Evolutionary conservation across 1,140 invertebrate genomes (phyloP).

Genomic region (Spodoptera litura): DNA sequence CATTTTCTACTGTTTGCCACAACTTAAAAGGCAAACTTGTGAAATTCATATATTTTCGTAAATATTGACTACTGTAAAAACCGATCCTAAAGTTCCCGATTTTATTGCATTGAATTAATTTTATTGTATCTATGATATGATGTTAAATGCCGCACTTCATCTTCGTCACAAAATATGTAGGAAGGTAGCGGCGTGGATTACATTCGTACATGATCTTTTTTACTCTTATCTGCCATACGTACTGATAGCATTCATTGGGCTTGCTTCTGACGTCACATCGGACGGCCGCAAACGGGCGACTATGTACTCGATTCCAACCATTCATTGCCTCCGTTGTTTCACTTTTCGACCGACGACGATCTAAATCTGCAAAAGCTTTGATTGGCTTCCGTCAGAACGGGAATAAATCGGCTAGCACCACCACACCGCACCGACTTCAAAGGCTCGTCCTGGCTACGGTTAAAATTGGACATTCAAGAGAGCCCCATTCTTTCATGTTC

Average conservation of each 20-base stretch:
- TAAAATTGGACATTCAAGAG: conserved; percentile 54
- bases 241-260: conserved; percentile 17
- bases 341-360: conserved; percentile 58
- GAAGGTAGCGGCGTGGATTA: not conserved
- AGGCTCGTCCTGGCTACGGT: conserved; percentile 50
- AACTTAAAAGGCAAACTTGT: too few relatives aligned
- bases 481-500: conserved; percentile 43
- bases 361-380: conserved; percentile 73
- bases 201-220: conserved; percentile 9
- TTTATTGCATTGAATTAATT: too few relatives aligned
- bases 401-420: conserved; percentile 53
- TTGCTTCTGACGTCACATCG: conserved; percentile 12
- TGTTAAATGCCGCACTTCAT: not conserved
- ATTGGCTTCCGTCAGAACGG: conserved; percentile 55
- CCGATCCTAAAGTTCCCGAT: too few relatives aligned
- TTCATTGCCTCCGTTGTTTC: conserved; percentile 56
- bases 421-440: conserved; percentile 50
- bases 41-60: not conserved
- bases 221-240: conserved; percentile 11
- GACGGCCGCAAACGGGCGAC: conserved; percentile 22
- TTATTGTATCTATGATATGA: not conserved
- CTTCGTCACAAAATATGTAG: not conserved
- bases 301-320: conserved; percentile 35
- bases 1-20: too few relatives aligned
- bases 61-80: not conserved